Evolutionary conservation across 2,797 vertebrate genomes (phyloP).

Genomic region (Melanitta fusca): DNA sequence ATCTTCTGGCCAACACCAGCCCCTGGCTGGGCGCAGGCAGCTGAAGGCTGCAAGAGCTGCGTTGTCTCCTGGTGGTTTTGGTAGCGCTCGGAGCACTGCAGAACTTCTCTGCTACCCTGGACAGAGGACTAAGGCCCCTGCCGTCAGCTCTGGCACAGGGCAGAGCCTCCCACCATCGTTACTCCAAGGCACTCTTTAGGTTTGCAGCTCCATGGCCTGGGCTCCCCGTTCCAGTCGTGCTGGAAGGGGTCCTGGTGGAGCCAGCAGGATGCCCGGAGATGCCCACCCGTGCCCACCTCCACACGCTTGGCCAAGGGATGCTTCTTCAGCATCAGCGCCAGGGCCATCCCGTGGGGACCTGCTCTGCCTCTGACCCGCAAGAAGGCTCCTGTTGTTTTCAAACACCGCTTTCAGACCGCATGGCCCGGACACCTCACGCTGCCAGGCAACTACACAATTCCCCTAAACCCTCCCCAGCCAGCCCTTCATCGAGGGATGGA

Average conservation of each 20-base stretch:
- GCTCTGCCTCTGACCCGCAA: neutral
- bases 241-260: too few species aligned
- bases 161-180: neutral
- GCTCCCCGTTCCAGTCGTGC: fast-evolving
- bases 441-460: neutral
- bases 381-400: neutral
- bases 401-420: neutral
- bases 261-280: neutral
- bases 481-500: neutral
- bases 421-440: neutral
- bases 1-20: constrained; percentile 55
- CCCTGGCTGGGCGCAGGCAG: neutral
- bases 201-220: neutral
- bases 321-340: neutral
- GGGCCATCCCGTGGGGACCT: neutral
- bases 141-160: neutral
- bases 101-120: neutral
- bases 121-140: neutral
- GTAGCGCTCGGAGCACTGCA: neutral
- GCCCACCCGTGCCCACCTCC: neutral
- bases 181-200: fast-evolving
- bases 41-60: neutral
- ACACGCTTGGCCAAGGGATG: neutral
- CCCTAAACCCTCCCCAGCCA: neutral
- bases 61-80: neutral